Evolutionary conservation across 2,888 invertebrate species (phyloP).

Genomic region (Tiliacea aurago): DNA sequence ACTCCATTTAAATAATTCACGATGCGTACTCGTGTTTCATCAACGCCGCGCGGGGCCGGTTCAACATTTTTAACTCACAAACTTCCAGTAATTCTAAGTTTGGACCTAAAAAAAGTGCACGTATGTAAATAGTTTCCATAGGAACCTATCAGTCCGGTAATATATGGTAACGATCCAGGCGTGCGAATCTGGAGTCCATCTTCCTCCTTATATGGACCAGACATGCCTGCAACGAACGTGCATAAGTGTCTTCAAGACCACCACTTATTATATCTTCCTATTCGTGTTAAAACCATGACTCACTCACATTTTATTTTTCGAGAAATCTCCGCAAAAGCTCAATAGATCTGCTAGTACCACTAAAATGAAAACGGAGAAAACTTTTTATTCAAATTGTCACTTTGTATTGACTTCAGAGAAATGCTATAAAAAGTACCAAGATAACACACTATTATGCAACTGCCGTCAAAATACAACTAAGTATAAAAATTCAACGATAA

Average conservation of each 20-base stretch:
- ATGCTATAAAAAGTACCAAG: conserved; percentile 36
- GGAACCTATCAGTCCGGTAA: conserved; percentile 61
- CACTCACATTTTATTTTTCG: conserved; percentile 28
- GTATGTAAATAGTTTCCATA: conserved; percentile 47
- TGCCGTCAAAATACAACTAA: conserved; percentile 55
- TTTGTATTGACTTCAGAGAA: conserved; percentile 3
- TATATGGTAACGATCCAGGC: conserved; percentile 70
- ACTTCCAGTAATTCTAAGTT: conserved; percentile 16
- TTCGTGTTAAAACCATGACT: conserved; percentile 57
- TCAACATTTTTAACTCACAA: neutral
- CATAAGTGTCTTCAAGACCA: conserved; percentile 44
- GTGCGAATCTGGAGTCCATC: conserved; percentile 73
- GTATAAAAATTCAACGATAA: conserved; percentile 62
- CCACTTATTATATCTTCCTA: conserved; percentile 48
- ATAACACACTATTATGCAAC: conserved; percentile 57
- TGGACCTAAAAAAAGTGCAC: conserved; percentile 29
- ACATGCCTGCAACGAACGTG: conserved; percentile 56
- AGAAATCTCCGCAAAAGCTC: conserved; percentile 19
- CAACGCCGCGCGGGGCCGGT: neutral
- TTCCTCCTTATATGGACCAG: conserved; percentile 67
- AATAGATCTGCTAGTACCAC: conserved; percentile 29
- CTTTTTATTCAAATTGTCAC: conserved; percentile 13
- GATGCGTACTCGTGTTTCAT: conserved; percentile 7
- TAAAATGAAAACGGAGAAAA: conserved; percentile 31
- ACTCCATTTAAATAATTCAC: conserved; percentile 12